These are phyloP conservation scores for Pollenia labialis DNA, from an alignment of 2,888 invertebrate species.

Conservation along the genomic window DNA sequence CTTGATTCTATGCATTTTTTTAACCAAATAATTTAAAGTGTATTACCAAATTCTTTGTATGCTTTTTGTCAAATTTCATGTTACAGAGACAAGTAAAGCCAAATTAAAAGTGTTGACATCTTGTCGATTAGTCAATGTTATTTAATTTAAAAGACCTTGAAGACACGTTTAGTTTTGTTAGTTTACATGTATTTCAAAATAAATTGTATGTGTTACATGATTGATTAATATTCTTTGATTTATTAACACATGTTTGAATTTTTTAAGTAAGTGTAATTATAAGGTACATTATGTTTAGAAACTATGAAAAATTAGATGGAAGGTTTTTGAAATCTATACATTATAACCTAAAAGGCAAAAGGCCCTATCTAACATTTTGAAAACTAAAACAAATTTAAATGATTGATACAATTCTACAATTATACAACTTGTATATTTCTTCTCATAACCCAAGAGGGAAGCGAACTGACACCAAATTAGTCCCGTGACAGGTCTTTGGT, in stretches of 20 bases:
- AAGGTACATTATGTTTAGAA: too few species aligned
- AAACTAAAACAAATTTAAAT: too few species aligned
- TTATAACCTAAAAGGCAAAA: too few species aligned
- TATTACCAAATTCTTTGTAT: slow-evolving; percentile 4
- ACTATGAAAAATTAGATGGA: too few species aligned
- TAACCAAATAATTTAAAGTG: slow-evolving; percentile 13
- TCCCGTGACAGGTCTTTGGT: too few species aligned
- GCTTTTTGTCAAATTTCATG: slow-evolving; percentile 10
- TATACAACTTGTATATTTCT: too few species aligned
- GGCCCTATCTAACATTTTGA: too few species aligned
- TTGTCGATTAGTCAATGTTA: slow-evolving; percentile 7
- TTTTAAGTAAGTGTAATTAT: not conserved
- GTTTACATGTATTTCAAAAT: not conserved
- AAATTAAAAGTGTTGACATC: not conserved
- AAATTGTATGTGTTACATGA: not conserved
- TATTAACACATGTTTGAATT: not conserved
- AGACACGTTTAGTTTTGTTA: not conserved
- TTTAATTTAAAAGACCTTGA: slow-evolving; percentile 1
- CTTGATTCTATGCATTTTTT: slow-evolving; percentile 44
- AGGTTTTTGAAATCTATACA: too few species aligned
- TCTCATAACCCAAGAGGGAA: too few species aligned
- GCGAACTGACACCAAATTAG: too few species aligned
- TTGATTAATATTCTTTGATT: slow-evolving; percentile 36
- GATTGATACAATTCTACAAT: too few species aligned
- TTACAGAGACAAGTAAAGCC: not conserved